These are phyloP conservation scores for Gasterosteus nipponicus DNA, from an alignment of 2,113 vertebrate species.

Conservation along the genomic window DNA sequence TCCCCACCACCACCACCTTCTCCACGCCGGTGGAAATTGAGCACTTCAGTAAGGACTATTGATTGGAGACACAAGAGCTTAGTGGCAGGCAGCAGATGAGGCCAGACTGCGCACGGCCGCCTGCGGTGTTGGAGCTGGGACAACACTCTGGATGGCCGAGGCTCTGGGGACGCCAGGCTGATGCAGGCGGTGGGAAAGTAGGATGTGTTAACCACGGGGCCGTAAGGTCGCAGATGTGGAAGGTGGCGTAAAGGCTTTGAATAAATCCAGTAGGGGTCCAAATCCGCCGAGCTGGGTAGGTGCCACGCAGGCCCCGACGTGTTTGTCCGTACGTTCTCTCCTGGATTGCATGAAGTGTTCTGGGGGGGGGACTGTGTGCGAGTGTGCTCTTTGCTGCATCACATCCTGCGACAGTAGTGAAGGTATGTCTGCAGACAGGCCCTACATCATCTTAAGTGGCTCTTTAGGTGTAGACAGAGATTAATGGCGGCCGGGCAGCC, in stretches of 20 bases:
- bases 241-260: constrained; percentile 29
- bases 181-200: constrained; percentile 50
- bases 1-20: constrained; percentile 58
- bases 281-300: not conserved
- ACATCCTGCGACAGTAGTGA: constrained; percentile 75
- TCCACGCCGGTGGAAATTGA: constrained; percentile 80
- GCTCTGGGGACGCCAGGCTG: constrained; percentile 45
- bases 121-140: constrained; percentile 61
- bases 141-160: constrained; percentile 37
- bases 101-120: constrained; percentile 62
- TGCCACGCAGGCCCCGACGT: not conserved
- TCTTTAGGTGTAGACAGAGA: constrained; percentile 85
- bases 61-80: constrained; percentile 79
- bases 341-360: not conserved
- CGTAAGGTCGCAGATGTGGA: constrained; percentile 31
- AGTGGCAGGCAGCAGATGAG: constrained; percentile 81
- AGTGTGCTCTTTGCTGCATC: constrained; percentile 52
- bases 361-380: constrained; percentile 1
- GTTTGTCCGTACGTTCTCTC: not conserved
- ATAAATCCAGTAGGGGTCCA: constrained; percentile 14
- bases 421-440: constrained; percentile 81
- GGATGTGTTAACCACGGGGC: constrained; percentile 68
- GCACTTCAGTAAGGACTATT: constrained; percentile 82
- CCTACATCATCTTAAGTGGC: constrained; percentile 86
- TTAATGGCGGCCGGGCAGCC: constrained; percentile 78